Evolutionary conservation across 2,888 invertebrate genomes (phyloP), one percentile per base, ranked within the genome.

Genomic region (Pomacea canaliculata): DNA sequence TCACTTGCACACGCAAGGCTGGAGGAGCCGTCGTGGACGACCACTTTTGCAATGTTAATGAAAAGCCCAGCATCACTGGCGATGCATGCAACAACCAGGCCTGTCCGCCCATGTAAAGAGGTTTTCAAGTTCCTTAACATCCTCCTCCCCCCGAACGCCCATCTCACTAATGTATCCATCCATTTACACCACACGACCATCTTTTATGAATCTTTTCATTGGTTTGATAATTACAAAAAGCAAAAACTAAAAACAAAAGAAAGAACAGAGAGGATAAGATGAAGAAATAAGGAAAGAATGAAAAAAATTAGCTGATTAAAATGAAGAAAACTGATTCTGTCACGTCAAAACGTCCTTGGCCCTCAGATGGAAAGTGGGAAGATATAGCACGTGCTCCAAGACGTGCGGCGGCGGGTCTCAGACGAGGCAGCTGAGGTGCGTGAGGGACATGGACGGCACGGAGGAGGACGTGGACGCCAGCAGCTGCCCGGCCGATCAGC

Each of bases 351-450:
- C 51, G 4, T 7, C 12, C 13, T 46, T 70, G 67, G 63, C 7
- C 73, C 73, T 9, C 66, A 87, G 87, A 19, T 87, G 86, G 86
- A 62, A 78, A 16, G 65, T 80, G 2, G 79, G 80, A 5, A 69
- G 73, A 4, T 86, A 84, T 83, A 74, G 80, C 46, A 49, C 71
- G 12, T 87, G 87, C 71, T 82, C 83, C 66, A 81, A 79, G 66
- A 72, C 83, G 0, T 87, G 87, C 79, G 85, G 85, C 2, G 83
- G 84, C 0, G 87, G 87, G 0, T 60, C 62, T 0, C 76, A 77
- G 67, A 76, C 70, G 0, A 71, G 83, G 23, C 18, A 37, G 16
- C 79, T 83, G 18, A 67, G 76, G 63, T 84, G 84, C 77, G 80
- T 82, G 12, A 75, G 69, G 4, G 70, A 74, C 7, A 59, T 71